Conservation (phyloP, 2,888 invertebrate species). For the Pristionchus fissidentatus region DNA sequence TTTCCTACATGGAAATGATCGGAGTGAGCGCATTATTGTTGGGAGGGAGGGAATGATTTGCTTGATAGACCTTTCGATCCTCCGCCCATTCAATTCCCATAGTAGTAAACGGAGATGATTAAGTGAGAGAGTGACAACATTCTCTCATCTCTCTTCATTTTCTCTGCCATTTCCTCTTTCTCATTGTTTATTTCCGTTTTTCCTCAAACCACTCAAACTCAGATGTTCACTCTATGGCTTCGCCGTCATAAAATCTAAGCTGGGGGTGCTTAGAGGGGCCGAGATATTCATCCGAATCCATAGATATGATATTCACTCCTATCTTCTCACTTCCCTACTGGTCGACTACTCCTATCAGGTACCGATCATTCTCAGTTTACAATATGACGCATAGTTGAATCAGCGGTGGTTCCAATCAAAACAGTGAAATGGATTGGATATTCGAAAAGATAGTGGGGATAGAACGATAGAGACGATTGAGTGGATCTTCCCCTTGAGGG, state of each 20-base stretch:
- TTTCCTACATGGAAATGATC: background rate
- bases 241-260: background rate
- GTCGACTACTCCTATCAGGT: background rate
- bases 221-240: constrained; percentile 29
- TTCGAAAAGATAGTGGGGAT: background rate
- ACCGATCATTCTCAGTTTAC: constrained; percentile 4
- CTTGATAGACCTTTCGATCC: background rate
- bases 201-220: background rate
- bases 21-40: background rate
- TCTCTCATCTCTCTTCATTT: background rate
- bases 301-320: constrained; percentile 26
- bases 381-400: background rate
- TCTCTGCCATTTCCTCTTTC: constrained; percentile 17
- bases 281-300: background rate
- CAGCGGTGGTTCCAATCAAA: too few species aligned
- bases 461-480: background rate
- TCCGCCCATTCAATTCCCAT: background rate
- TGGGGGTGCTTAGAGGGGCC: background rate
- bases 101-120: background rate
- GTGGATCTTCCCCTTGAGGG: too few species aligned
- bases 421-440: background rate
- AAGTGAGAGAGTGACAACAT: background rate
- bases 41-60: background rate
- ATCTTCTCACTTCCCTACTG: background rate
- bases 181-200: constrained; percentile 30